Percentiles rank a stretch among this genome's conserved stretches.
Evolutionary conservation across 2,113 vertebrate species (phyloP).

Genomic region (Elachura formosa): DNA sequence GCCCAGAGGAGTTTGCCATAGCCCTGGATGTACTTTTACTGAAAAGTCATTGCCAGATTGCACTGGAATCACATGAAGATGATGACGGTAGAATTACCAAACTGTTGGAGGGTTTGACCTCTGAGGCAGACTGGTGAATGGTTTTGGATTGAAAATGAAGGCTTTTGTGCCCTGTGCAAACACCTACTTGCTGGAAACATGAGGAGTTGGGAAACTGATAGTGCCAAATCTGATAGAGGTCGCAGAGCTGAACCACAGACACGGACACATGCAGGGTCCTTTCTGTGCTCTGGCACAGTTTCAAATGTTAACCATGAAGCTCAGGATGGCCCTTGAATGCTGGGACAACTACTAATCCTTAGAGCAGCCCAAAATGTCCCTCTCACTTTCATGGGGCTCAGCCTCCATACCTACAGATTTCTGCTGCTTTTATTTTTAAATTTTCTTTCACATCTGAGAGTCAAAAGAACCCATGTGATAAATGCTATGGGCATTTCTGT

Average conservation of each 20-base stretch:
- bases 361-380: not conserved
- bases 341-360: not conserved
- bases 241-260: not conserved
- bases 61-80: not conserved
- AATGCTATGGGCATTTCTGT: not conserved
- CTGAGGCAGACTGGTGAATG: not conserved
- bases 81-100: not conserved
- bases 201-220: not conserved
- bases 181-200: not conserved
- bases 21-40: not conserved
- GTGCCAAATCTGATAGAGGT: not conserved
- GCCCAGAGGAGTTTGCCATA: not conserved
- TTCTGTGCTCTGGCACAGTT: not conserved
- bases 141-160: not conserved
- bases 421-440: not conserved
- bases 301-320: not conserved
- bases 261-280: not conserved
- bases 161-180: not conserved
- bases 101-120: conserved; percentile 5
- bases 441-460: not conserved
- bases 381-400: not conserved
- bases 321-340: not conserved
- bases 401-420: not conserved
- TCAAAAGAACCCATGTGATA: not conserved
- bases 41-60: not conserved